Conservation (phyloP, 2,113 vertebrate species). For the Machaerirhynchus nigripectus region DNA sequence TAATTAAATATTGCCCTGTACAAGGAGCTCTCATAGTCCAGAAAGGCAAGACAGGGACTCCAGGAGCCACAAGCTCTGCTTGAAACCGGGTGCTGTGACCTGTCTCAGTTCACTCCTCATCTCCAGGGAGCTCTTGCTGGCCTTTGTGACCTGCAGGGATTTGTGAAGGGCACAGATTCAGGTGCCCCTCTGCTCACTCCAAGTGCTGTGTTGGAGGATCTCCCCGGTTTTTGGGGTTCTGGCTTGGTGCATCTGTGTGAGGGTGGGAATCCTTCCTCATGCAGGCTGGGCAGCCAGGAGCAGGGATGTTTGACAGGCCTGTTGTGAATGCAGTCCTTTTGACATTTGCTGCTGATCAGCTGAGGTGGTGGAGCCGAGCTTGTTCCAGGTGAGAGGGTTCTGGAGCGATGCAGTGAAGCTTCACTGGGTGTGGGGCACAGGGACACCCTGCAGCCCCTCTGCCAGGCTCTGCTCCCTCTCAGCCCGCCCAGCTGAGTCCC, state of each 20-base stretch:
- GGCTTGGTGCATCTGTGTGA: background rate
- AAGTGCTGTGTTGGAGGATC: background rate
- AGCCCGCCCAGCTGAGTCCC: background rate
- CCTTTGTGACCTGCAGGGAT: background rate
- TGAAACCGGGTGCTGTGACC: background rate
- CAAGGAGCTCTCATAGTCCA: background rate
- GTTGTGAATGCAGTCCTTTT: background rate
- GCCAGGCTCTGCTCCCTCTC: background rate
- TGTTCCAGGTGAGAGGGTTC: conserved; percentile 7
- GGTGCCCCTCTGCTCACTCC: background rate
- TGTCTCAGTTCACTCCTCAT: background rate
- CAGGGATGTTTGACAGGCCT: background rate
- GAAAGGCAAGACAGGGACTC: background rate
- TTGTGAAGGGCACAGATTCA: background rate
- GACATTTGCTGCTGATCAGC: background rate
- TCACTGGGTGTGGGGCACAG: background rate
- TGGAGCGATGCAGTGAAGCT: background rate
- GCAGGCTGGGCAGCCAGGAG: background rate
- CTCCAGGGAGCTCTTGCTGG: background rate
- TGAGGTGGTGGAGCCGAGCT: background rate
- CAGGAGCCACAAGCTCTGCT: background rate
- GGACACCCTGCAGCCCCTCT: background rate
- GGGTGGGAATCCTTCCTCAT: background rate
- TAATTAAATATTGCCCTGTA: background rate
- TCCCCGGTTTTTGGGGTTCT: background rate